Conservation (phyloP, 2,888 invertebrate genomes). For the Nomada fabriciana region DNA sequence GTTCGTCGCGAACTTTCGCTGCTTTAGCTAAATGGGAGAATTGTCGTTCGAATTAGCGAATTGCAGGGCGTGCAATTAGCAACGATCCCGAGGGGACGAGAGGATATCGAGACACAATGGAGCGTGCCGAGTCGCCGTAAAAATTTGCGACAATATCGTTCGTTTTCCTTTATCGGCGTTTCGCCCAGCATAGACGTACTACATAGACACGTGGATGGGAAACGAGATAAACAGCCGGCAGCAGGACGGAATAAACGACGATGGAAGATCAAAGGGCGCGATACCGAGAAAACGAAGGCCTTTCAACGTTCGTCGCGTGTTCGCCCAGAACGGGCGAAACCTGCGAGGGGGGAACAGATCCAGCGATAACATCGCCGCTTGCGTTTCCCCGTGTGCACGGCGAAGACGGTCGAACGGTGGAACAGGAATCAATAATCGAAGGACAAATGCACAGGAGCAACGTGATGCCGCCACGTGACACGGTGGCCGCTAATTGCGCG, state of each 20-base stretch:
- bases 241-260: too few species aligned
- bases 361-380: neutral
- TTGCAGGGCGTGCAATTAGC: neutral
- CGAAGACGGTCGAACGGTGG: constrained; percentile 20
- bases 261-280: too few species aligned
- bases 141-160: too few species aligned
- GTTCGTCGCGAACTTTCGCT: constrained; percentile 11
- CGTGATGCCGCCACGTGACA: constrained; percentile 67
- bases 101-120: too few species aligned
- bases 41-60: constrained; percentile 10
- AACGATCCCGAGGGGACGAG: too few species aligned
- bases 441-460: constrained; percentile 52
- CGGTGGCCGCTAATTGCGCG: neutral
- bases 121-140: too few species aligned
- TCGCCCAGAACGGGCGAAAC: too few species aligned
- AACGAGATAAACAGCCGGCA: too few species aligned
- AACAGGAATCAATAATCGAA: constrained; percentile 59
- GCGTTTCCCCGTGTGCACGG: neutral
- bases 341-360: neutral
- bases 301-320: neutral
- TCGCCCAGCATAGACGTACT: too few species aligned
- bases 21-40: neutral
- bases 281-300: too few species aligned
- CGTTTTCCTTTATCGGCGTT: too few species aligned
- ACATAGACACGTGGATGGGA: too few species aligned